Evolutionary conservation across 1,140 invertebrate species (phyloP).

Genomic region (Diploscapter pachys): DNA sequence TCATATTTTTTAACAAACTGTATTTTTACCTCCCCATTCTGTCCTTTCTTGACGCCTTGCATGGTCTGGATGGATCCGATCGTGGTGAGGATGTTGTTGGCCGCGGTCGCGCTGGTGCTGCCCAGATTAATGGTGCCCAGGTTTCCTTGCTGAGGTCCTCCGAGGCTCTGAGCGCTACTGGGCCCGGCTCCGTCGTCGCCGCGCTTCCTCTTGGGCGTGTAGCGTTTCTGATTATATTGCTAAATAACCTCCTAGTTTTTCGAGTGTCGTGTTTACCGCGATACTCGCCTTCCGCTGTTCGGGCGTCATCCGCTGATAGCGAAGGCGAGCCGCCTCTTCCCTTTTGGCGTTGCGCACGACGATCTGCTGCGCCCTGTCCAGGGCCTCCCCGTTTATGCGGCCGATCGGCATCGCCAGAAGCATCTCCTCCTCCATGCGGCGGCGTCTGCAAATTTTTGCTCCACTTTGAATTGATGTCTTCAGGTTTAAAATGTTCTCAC

Average conservation of each 20-base stretch:
- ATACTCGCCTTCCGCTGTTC: constrained; percentile 34
- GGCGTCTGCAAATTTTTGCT: neutral
- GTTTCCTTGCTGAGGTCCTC: no score
- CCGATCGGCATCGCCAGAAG: constrained; percentile 42
- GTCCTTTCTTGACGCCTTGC: no score
- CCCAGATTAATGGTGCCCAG: no score
- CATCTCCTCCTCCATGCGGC: constrained; percentile 24
- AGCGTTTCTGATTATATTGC: constrained; percentile 38
- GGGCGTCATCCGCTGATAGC: constrained; percentile 40
- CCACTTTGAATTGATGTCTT: no score
- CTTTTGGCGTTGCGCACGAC: constrained; percentile 40
- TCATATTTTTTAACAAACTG: no score
- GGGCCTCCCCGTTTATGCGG: constrained; percentile 38
- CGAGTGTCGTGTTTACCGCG: no score
- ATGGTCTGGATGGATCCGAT: no score
- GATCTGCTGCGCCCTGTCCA: constrained; percentile 40
- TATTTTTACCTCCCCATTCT: no score
- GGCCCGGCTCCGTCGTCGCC: constrained; percentile 15
- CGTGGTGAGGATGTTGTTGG: no score
- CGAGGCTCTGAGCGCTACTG: no score
- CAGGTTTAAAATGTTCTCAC: no score
- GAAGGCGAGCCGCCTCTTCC: constrained; percentile 34
- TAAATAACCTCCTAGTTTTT: neutral
- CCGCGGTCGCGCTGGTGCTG: no score
- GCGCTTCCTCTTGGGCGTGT: constrained; percentile 36